Evolutionary conservation across 2,888 invertebrate species (phyloP), one percentile per base, ranked within the genome.

Genomic region (Pyrrhosoma nymphula): DNA sequence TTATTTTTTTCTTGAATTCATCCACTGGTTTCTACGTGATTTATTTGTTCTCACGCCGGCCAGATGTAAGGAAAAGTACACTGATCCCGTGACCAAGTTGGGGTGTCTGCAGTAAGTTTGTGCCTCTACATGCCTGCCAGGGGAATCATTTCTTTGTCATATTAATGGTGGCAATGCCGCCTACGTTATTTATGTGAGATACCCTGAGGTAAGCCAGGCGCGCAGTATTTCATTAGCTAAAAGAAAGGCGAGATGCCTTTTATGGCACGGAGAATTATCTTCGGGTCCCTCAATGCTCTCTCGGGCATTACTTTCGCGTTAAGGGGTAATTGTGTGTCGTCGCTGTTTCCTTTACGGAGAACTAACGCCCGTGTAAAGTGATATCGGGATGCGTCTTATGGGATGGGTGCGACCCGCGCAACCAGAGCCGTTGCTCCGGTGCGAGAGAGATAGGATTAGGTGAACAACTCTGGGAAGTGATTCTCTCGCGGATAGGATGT

Each of bases 281-380:
- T 0, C 30, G 35, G 8, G 35, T 14, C 16, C 35, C 30, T 82
- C 75, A 35, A 18, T 82, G 82, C 82, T n/a, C 82, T 35, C 35
- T 35, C 14, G 82, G 14, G 82, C 82, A 35, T 82, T 82, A 82
- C 82, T 30, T 82, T 82, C 82, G 35, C 82, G 82, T 82, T 82
- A 82, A 82, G 35, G 82, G 82, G 82, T 82, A 82, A 82, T 82
- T 82, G 82, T 82, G 35, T 82, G 82, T 82, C 82, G 82, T 82
- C 82, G 82, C 82, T n/a, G 18, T 82, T 82, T 82, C 35, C 82
- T 35, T 35, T 16, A 26, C 35, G 82, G 69, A 82, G 82, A 35
- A 16, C 82, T 35, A 30, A 82, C 26, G 82, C 82, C 82, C 82
- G 82, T 35, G 82, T 82, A 82, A 82, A 82, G 82, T 82, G 82